Base-by-base conservation (phyloP, 2,797 vertebrate genomes). In the Philypnodon macrostomus region DNA sequence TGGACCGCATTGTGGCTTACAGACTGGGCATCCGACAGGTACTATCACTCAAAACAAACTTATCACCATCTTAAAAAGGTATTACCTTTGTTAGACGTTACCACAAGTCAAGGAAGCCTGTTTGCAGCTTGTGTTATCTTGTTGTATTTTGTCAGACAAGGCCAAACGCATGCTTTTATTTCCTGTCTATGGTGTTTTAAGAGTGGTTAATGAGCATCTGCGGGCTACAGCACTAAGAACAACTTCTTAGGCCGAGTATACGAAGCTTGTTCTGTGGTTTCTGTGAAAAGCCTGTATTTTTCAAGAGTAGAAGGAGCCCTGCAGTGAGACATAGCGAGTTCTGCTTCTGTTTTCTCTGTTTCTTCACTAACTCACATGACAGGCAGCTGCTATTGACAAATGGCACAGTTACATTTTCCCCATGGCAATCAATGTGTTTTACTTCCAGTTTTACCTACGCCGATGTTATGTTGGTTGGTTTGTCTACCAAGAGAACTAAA, bases 11-110 rank as follows among this genome's bases (percentile, higher is more conserved):
- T 46, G 90, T 98, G 2, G 94, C 94, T 8, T 98, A 98, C 21
- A 91, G 95, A 21, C 77, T 98, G 0, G 95, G 96, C 1, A 93
- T 97, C 46, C 88, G 92, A 73, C 96, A 98, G 95, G 96, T 98
- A 70, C 84, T 82, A 49, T 30, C 19, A 16, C 33, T 17, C 1
- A 14, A 12, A 39, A 7, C 7, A 15, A 49, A 23, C 27, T 1
- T 27, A 21, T 30, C 7, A 33, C 16, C 8, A 0, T 9, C 34
- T 35, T 13, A n/a, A n/a, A n/a, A 1, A 12, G 6, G 7, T 16
- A 17, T 17, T 9, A 32, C 54, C 5, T 7, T 46, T 51, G 21
- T 65, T 58, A 53, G 40, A 32, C 8, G 49, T 31, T 39, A 38
- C 42, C 42, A 51, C 11, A 0, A 24, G 47, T 51, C 17, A 16